These are phyloP conservation scores for Drosophila nigrodunni DNA, from an alignment of 1,140 invertebrate genomes.

Conservation along the genomic window DNA sequence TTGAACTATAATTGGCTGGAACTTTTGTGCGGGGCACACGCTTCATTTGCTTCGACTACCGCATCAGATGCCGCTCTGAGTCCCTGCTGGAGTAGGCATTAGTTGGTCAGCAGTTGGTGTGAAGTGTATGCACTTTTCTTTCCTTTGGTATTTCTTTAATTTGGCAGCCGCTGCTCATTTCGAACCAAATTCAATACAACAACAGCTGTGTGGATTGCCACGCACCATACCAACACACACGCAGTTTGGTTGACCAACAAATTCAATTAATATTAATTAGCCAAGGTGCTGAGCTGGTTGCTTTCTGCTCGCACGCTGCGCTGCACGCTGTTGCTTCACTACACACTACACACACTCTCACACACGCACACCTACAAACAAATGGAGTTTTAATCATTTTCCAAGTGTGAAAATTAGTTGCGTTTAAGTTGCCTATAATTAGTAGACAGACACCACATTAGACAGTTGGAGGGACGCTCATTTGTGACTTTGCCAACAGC, in stretches of 20 bases:
- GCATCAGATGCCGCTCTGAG: background rate
- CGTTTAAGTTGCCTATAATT: constrained; percentile 81
- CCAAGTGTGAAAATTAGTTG: constrained; percentile 83
- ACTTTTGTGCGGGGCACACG: constrained; percentile 61
- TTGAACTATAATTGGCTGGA: constrained; percentile 78
- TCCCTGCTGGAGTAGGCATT: constrained; percentile 46
- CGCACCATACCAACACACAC: constrained; percentile 35
- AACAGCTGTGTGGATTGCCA: constrained; percentile 73
- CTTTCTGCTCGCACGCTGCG: constrained; percentile 47
- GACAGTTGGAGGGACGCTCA: constrained; percentile 30
- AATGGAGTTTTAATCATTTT: constrained; percentile 84
- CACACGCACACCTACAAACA: constrained; percentile 35
- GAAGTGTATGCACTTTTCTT: constrained; percentile 57
- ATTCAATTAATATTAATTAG: constrained; percentile 84
- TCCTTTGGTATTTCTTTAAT: constrained; percentile 16
- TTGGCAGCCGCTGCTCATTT: constrained; percentile 68
- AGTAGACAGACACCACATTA: constrained; percentile 52
- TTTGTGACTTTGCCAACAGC: constrained; percentile 51
- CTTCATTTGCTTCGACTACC: constrained; percentile 59
- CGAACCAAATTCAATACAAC: constrained; percentile 53
- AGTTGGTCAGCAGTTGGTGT: constrained; percentile 51
- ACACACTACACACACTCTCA: constrained; percentile 8
- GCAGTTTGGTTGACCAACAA: constrained; percentile 50
- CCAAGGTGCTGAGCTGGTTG: constrained; percentile 72
- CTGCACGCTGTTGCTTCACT: constrained; percentile 62